These are phyloP conservation scores for Drosophila recens DNA, from an alignment of 2,888 invertebrate species.

Conservation along the genomic window DNA sequence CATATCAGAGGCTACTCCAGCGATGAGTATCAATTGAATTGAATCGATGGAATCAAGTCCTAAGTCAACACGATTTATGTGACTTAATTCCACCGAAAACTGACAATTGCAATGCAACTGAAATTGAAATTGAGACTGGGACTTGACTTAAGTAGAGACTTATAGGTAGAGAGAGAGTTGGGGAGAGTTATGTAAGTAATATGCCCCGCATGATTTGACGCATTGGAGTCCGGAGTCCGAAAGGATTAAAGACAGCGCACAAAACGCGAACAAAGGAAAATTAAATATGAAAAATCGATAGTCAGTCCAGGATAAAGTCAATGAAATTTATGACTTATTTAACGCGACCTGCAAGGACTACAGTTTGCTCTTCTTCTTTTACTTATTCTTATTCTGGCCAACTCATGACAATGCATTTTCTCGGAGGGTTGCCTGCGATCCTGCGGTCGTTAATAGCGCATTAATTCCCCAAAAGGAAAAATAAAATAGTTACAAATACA, in stretches of 20 bases:
- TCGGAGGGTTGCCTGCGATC: slow-evolving; percentile 46
- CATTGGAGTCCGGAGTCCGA: slow-evolving; percentile 21
- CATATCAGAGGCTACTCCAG: slow-evolving; percentile 17
- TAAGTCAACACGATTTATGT: slow-evolving; percentile 69
- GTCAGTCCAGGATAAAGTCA: slow-evolving; percentile 76
- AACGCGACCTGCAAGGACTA: slow-evolving; percentile 39
- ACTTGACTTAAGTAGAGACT: slow-evolving; percentile 4
- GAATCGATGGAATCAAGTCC: slow-evolving; percentile 25
- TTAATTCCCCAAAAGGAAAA: slow-evolving; percentile 47
- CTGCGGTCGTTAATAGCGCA: slow-evolving; percentile 77
- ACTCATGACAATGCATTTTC: slow-evolving; percentile 74
- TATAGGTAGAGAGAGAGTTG: background rate
- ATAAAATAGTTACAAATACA: slow-evolving; percentile 19
- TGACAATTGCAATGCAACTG: slow-evolving; percentile 57
- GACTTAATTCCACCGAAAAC: slow-evolving; percentile 66
- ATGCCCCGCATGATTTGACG: slow-evolving; percentile 65
- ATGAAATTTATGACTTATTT: slow-evolving; percentile 80
- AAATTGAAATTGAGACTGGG: background rate
- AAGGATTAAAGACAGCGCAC: slow-evolving; percentile 67
- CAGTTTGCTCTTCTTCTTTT: slow-evolving; percentile 2
- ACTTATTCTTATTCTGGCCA: slow-evolving; percentile 8
- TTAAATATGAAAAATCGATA: slow-evolving; percentile 77
- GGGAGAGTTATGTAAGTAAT: slow-evolving; percentile 42
- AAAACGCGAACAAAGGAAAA: slow-evolving; percentile 54
- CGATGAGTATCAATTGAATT: slow-evolving; percentile 62